These are phyloP conservation scores for Cavia porcellus DNA, from an alignment of 2,113 vertebrate species.

Conservation along the genomic window DNA sequence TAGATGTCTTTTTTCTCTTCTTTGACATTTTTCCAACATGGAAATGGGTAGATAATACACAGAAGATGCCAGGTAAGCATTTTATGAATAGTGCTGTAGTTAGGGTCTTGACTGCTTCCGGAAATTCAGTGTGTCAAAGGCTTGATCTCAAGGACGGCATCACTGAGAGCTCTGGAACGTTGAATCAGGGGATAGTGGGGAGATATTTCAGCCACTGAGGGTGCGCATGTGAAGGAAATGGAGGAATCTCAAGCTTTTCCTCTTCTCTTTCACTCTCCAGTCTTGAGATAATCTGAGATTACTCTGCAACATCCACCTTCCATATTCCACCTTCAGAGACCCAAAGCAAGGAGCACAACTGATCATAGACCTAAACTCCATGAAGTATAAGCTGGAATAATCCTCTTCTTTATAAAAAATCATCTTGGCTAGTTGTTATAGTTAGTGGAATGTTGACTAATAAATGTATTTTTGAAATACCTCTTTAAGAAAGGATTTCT, in stretches of 20 bases:
- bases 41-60: neutral
- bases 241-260: neutral
- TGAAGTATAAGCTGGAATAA: neutral
- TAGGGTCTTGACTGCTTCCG: neutral
- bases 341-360: neutral
- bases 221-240: neutral
- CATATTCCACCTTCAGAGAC: neutral
- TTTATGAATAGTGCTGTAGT: neutral
- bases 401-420: neutral
- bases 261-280: neutral
- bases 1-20: neutral
- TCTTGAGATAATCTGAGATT: fast-evolving
- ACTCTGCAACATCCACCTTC: neutral
- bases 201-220: no score
- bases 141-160: neutral
- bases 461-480: neutral
- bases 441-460: neutral
- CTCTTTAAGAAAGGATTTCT: neutral
- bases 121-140: neutral
- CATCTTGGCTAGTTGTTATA: neutral
- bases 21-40: neutral
- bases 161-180: neutral
- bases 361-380: neutral
- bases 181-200: neutral
- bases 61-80: neutral